Base-by-base conservation (phyloP, 2,888 invertebrate species). In the Yponomeuta malinellus region DNA sequence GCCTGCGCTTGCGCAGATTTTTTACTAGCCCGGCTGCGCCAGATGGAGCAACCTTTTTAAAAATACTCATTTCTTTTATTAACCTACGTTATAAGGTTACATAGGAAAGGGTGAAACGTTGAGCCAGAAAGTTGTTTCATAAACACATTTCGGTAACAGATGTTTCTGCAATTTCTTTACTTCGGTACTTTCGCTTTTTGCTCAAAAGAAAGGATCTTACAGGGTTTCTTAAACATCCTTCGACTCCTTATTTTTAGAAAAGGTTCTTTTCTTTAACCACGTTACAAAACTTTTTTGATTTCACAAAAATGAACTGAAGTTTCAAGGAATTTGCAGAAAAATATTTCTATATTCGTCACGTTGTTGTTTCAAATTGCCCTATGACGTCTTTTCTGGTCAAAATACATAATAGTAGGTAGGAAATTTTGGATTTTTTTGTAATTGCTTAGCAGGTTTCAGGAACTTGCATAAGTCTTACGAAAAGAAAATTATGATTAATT, bases 141-240 rank as follows among this genome's bases (percentile, higher is more conserved):
- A 10, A 48, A 2, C 68, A 48, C 48, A 68, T 52, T 52, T 69
- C 52, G 15, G 29, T 31, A 70, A 70, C 64, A 64, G 70, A 37
- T 70, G 70, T 86, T 88, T 89, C 87, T 88, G 78, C 73, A 78
- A 83, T 88, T 84, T 84, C 87, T 86, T 83, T 83, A 84, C 86
- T 81, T 78, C 82, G 80, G 83, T 85, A 86, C 87, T 89, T 88
- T 88, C 86, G 84, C 84, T 87, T 86, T 71, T 86, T 82, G 80
- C 80, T 82, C 81, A 85, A 85, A 83, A 80, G 81, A 82, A 84
- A 83, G 78, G 78, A 81, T 83, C 84, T 84, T 81, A 84, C 79
- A 85, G 79, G 88, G 89, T 81, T 89, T 88, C 85, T 86, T 86
- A 85, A 87, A 89, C 85, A 88, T 89, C 89, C 88, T 86, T 81